Percentiles rank a stretch among this genome's conserved stretches.
These are phyloP conservation scores for Ariopsis seemanni DNA, from an alignment of 2,113 vertebrate species.

Conservation along the genomic window DNA sequence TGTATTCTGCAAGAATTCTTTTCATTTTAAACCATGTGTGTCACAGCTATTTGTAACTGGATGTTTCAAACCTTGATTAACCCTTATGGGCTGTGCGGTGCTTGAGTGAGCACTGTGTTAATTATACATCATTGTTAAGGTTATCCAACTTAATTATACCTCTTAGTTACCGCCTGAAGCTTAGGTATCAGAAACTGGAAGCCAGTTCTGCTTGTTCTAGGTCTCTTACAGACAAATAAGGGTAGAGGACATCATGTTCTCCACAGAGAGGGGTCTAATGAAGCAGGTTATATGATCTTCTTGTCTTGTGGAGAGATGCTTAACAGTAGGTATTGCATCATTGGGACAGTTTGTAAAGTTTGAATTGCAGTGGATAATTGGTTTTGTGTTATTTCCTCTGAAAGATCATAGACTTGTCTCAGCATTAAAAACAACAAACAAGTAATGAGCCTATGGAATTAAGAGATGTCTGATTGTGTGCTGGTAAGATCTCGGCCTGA, in stretches of 20 bases:
- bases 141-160: constrained; percentile 42
- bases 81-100: constrained; percentile 20
- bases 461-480: background rate
- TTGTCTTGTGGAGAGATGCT: constrained; percentile 1
- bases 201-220: constrained; percentile 2
- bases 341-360: background rate
- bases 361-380: background rate
- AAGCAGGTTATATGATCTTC: background rate
- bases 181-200: constrained; percentile 28
- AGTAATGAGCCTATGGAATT: background rate
- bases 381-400: background rate
- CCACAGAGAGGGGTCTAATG: background rate
- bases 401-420: background rate
- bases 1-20: background rate
- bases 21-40: background rate
- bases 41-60: constrained; percentile 22
- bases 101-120: constrained; percentile 39
- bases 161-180: constrained; percentile 24
- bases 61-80: constrained; percentile 17
- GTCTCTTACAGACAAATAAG: constrained; percentile 3
- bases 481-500: constrained; percentile 26
- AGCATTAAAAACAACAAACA: background rate
- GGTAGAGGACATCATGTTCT: constrained; percentile 17
- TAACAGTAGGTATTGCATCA: background rate
- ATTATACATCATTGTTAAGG: constrained; percentile 41